phyloP scores from a whole-genome alignment of 2,797 vertebrate genomes.

The Eupleurogrammus muticus region DNA sequence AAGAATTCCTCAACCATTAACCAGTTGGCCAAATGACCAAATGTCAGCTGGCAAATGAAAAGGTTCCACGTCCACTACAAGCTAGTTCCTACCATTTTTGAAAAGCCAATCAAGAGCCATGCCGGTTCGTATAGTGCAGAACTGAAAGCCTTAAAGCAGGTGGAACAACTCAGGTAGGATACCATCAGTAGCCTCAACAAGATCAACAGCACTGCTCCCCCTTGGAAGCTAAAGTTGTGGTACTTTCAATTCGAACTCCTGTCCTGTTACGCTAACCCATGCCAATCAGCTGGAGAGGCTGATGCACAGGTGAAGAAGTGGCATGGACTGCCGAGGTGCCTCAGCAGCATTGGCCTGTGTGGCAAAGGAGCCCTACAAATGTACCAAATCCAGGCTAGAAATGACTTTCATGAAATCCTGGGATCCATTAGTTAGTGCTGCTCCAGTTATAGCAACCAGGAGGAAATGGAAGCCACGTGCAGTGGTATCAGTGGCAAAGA shows the following conservation, averaged over 20 bases:
- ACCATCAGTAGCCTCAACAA: not conserved
- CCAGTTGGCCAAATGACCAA: too few relatives aligned
- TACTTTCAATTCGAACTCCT: not conserved
- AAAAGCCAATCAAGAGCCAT: too few relatives aligned
- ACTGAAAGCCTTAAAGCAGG: too few relatives aligned
- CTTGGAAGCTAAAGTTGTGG: not conserved
- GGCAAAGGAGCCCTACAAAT: not conserved
- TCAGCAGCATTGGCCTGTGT: not conserved
- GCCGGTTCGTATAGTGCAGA: too few relatives aligned
- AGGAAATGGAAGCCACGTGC: not conserved
- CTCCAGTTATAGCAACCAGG: not conserved
- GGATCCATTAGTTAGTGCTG: not conserved
- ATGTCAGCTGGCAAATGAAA: too few relatives aligned
- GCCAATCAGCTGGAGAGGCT: not conserved
- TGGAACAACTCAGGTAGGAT: constrained; percentile 18
- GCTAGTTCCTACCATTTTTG: too few relatives aligned
- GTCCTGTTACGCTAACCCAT: not conserved
- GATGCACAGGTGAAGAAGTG: not conserved
- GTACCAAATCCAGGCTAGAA: not conserved
- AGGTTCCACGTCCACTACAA: too few relatives aligned
- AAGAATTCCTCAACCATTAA: too few relatives aligned
- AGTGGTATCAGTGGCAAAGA: not conserved
- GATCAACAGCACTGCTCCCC: not conserved
- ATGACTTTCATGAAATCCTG: not conserved
- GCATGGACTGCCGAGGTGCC: not conserved